A percentile compares a stretch with the other conserved stretches of the same genome.
phyloP scores from a whole-genome alignment of 2,888 invertebrate genomes.

The Yponomeuta plumbellus region DNA sequence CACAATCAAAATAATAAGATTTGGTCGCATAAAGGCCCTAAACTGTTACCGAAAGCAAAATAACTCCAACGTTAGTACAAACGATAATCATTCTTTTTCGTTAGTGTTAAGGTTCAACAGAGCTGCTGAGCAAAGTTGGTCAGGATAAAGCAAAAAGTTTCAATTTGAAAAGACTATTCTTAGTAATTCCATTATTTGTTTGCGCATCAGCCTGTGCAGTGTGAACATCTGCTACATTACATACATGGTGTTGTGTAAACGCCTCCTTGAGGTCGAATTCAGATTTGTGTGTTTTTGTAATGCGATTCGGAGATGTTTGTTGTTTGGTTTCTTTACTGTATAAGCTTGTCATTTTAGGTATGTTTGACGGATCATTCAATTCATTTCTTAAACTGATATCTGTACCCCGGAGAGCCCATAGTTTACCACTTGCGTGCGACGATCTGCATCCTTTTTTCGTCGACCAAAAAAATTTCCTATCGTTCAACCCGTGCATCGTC shows the following conservation, averaged over 20 bases:
- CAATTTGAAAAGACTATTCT: constrained; percentile 35
- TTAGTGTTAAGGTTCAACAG: not conserved
- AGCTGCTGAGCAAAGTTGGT: not conserved
- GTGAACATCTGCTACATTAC: constrained; percentile 59
- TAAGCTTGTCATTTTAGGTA: not conserved
- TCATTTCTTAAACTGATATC: too few relatives aligned
- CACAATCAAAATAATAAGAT: constrained; percentile 42
- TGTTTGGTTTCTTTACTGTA: not conserved
- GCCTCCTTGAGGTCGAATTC: constrained; percentile 20
- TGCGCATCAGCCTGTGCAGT: constrained; percentile 31
- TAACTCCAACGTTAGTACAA: not conserved
- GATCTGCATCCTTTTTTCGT: not conserved
- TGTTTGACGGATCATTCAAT: not conserved
- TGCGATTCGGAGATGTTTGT: constrained; percentile 19
- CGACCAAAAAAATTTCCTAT: constrained; percentile 30
- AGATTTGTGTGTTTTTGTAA: constrained; percentile 19
- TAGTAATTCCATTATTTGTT: constrained; percentile 31
- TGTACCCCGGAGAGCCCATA: too few relatives aligned
- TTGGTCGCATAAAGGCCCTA: constrained; percentile 28
- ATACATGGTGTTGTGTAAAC: constrained; percentile 31
- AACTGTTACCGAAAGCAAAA: constrained; percentile 1
- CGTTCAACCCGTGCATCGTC: constrained; percentile 27
- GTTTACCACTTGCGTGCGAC: too few relatives aligned
- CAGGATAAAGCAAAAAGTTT: not conserved
- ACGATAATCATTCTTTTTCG: not conserved